phyloP scores from a whole-genome alignment of 2,888 invertebrate species.

The Smittia aterrima region DNA sequence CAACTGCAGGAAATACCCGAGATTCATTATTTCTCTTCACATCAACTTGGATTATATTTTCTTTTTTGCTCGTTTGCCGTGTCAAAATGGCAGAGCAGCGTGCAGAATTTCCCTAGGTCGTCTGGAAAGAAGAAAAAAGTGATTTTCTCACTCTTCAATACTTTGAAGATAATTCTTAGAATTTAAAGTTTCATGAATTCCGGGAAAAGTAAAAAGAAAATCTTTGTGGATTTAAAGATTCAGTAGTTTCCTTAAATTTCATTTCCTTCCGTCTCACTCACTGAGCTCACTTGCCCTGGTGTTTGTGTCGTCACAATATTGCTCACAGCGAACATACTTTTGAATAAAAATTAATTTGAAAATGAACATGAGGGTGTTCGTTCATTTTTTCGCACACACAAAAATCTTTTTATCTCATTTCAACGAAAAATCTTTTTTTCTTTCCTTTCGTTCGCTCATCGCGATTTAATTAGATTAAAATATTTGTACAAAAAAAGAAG shows the following conservation, averaged over 20 bases:
- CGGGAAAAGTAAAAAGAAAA: no score
- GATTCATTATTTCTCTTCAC: slow-evolving; percentile 23
- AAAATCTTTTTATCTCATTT: slow-evolving; percentile 19
- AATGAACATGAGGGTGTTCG: slow-evolving; percentile 32
- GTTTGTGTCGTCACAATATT: slow-evolving; percentile 14
- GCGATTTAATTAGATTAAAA: slow-evolving; percentile 31
- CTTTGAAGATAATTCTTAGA: no score
- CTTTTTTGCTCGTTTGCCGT: background rate
- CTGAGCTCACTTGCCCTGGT: background rate
- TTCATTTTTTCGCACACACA: background rate
- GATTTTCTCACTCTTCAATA: no score
- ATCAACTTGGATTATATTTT: slow-evolving; percentile 36
- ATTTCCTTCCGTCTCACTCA: background rate
- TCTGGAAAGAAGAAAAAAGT: background rate
- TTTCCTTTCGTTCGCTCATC: background rate
- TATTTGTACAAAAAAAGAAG: slow-evolving; percentile 12
- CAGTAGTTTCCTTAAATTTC: slow-evolving; percentile 24
- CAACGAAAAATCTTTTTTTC: background rate
- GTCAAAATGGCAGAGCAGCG: background rate
- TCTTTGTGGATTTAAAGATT: slow-evolving; percentile 41
- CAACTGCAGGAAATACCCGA: background rate
- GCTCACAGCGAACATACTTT: slow-evolving; percentile 24
- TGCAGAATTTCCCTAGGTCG: background rate
- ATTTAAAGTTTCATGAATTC: no score
- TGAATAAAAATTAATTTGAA: slow-evolving; percentile 35